These are phyloP conservation scores for Incurvaria masculella DNA, from an alignment of 2,888 invertebrate species.

Conservation along the genomic window DNA sequence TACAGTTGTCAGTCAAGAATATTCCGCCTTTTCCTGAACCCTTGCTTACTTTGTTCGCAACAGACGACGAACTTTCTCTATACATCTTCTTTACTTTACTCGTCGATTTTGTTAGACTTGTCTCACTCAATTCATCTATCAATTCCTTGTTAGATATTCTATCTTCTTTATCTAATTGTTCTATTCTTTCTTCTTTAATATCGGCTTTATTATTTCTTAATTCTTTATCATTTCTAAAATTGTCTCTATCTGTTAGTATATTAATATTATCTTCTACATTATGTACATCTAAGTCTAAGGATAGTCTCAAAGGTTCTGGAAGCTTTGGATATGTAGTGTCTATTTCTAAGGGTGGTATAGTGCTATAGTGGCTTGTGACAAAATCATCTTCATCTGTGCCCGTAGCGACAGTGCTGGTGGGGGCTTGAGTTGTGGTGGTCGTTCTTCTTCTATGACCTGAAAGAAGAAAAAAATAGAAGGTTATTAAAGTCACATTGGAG, in stretches of 20 bases:
- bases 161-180: too few relatives aligned
- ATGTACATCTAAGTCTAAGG: constrained; percentile 39
- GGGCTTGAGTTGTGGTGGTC: constrained; percentile 39
- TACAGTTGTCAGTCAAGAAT: constrained; percentile 61
- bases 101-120: constrained; percentile 31
- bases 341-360: constrained; percentile 23
- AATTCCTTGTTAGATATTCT: constrained; percentile 37
- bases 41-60: constrained; percentile 44
- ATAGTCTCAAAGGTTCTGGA: constrained; percentile 40
- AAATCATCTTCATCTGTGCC: constrained; percentile 23
- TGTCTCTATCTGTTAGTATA: constrained; percentile 27
- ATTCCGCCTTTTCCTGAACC: constrained; percentile 39
- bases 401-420: constrained; percentile 27
- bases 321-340: constrained; percentile 34
- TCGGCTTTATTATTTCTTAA: constrained; percentile 16
- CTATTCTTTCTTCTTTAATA: too few relatives aligned
- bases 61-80: constrained; percentile 42
- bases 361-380: constrained; percentile 22
- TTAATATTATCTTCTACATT: constrained; percentile 33
- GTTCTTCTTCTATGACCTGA: constrained; percentile 48
- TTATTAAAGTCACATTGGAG: too few relatives aligned
- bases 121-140: constrained; percentile 32
- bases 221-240: constrained; percentile 29
- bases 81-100: constrained; percentile 52
- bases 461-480: constrained; percentile 8